Percentiles rank a stretch among this genome's conserved stretches.
These are phyloP conservation scores for Sebastes fasciatus DNA, from an alignment of 2,113 vertebrate species.

Conservation along the genomic window DNA sequence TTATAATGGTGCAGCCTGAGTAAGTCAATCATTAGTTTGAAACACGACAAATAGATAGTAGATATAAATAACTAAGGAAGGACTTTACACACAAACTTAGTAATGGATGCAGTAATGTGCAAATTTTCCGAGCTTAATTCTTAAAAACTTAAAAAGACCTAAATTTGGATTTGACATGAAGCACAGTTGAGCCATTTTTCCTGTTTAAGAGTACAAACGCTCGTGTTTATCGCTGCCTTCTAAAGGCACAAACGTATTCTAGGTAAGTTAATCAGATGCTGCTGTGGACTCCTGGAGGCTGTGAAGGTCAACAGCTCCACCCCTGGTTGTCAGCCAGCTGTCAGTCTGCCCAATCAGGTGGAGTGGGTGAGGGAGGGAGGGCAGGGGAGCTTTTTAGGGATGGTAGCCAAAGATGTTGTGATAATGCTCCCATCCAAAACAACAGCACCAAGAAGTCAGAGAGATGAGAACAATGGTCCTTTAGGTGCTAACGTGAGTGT, in stretches of 20 bases:
- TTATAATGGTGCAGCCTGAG: background rate
- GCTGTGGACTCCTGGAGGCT: conserved; percentile 66
- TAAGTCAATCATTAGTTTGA: background rate
- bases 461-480: conserved; percentile 1
- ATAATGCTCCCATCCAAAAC: conserved; percentile 45
- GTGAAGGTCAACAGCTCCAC: conserved; percentile 80
- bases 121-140: background rate
- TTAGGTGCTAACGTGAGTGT: conserved; percentile 14
- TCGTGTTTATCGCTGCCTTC: conserved; percentile 25
- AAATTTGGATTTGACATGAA: background rate
- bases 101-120: background rate
- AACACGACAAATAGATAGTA: background rate
- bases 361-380: conserved; percentile 14
- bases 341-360: conserved; percentile 66
- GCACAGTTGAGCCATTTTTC: background rate
- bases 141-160: background rate
- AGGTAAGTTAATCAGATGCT: conserved; percentile 63
- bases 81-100: background rate
- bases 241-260: conserved; percentile 14
- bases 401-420: conserved; percentile 51
- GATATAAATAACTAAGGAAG: background rate
- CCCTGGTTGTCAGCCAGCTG: conserved; percentile 75
- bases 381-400: conserved; percentile 29
- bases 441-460: conserved; percentile 36
- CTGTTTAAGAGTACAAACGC: conserved; percentile 19